A percentile compares a stretch with the other conserved stretches of the same genome.
Evolutionary conservation across 2,797 vertebrate species (phyloP).

Genomic region (Champsocephalus esox): DNA sequence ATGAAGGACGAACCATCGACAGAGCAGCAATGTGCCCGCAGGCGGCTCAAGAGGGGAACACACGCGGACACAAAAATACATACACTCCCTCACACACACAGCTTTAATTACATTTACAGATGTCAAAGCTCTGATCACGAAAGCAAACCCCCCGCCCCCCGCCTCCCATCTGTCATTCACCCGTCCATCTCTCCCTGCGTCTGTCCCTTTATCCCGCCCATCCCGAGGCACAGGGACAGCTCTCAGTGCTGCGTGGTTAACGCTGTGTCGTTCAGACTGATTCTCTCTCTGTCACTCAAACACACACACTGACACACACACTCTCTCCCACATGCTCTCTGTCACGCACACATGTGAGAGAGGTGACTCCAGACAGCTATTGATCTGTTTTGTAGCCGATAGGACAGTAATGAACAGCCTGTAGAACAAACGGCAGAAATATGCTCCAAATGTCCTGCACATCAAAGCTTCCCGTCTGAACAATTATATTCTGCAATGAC

Average conservation of each 20-base stretch:
- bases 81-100: constrained; percentile 41
- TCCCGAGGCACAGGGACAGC: constrained; percentile 32
- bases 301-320: not conserved
- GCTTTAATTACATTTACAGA: constrained; percentile 76
- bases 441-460: constrained; percentile 31
- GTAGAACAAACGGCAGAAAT: constrained; percentile 55
- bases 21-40: constrained; percentile 68
- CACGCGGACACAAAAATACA: constrained; percentile 47
- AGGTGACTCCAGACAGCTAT: constrained; percentile 72
- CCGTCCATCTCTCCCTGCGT: constrained; percentile 36
- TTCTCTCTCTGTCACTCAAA: constrained; percentile 31
- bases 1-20: constrained; percentile 82
- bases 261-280: constrained; percentile 33
- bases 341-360: constrained; percentile 38
- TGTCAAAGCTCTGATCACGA: constrained; percentile 71
- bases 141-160: constrained; percentile 46
- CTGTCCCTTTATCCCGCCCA: constrained; percentile 18
- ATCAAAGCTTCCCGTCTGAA: constrained; percentile 39
- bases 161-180: constrained; percentile 50
- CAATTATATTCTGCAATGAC: constrained; percentile 23
- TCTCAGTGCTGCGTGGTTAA: constrained; percentile 38
- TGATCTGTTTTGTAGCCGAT: constrained; percentile 68
- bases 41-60: constrained; percentile 65
- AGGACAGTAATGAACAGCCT: constrained; percentile 72
- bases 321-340: constrained; percentile 6